Evolutionary conservation across 2,113 vertebrate genomes (phyloP), one percentile per base, ranked within the genome.

Genomic region (Sturnus vulgaris): DNA sequence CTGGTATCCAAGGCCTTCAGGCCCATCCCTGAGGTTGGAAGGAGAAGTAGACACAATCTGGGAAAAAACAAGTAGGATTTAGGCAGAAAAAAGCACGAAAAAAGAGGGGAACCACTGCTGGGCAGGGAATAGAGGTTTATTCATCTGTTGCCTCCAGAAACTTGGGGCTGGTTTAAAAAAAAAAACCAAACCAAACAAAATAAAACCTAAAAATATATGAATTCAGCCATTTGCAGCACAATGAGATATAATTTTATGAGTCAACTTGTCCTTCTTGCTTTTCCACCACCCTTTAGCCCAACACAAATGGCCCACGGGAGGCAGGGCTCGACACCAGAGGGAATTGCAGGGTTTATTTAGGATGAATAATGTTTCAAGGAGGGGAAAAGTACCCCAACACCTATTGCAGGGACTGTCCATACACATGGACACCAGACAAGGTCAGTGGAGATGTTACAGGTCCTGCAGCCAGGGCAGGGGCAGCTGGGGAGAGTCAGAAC

Each of bases 51-150:
- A 49, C 52, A 60, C 46, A 95, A 77, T 73, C 42, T 3, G 46
- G 40, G 39, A 89, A 76, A 47, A 27, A 61, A 75, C 4, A 28
- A 56, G n/a, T 1, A 8, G 10, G 46, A 69, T 52, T 84, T 18
- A 40, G 44, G 59, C 49, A 85, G 77, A 52, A 60, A 86, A 53
- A 89, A 79, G 81, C 86, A 92, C 75, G 60, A 35, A 91, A 66
- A 25, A 59, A 93, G 95, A 94, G 91, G 94, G 93, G 95, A 95
- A 50, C 2, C 9, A 30, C 88, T 93, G 86, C 93, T 69, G 95
- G 93, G 93, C 93, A 79, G 82, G 92, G 85, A 86, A 85, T 4
- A 31, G 87, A 93, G 88, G 78, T 96, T 97, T 95, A 93, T 95
- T 95, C 89, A 66, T 65, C 73, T 30, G 16, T 33, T 42, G 44